Percentiles rank a stretch among this genome's conserved stretches.
These are phyloP conservation scores for Holothuria leucospilota DNA, from an alignment of 53 echinoderm and acorn worm species.

Conservation along the genomic window DNA sequence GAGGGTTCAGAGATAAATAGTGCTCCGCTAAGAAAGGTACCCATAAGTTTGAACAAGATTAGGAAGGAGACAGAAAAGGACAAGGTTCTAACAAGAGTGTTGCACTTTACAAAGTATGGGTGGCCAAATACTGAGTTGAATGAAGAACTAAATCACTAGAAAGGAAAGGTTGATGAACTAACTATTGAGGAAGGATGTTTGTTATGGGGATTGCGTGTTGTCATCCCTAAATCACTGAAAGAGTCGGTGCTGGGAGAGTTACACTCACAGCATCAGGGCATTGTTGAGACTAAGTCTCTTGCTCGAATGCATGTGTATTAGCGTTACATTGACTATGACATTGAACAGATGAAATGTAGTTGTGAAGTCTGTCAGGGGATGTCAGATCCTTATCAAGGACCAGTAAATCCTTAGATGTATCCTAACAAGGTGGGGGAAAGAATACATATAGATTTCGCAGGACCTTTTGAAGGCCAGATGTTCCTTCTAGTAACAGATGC, in stretches of 20 bases:
- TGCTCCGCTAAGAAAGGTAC: not conserved
- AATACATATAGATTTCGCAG: conserved; percentile 54
- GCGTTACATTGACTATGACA: conserved; percentile 25
- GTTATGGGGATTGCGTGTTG: conserved; percentile 5
- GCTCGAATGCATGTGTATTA: conserved; percentile 50
- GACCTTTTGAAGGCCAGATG: conserved; percentile 55
- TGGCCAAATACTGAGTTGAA: not conserved
- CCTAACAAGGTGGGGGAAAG: conserved; percentile 1
- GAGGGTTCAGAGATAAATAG: conserved; percentile 5
- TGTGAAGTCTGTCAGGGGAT: conserved; percentile 21
- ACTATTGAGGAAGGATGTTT: conserved; percentile 42
- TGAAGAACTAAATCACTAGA: not conserved
- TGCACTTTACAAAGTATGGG: conserved; percentile 14
- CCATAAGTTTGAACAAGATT: not conserved
- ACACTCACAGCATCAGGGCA: conserved; percentile 31
- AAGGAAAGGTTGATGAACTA: not conserved
- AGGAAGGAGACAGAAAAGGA: not conserved
- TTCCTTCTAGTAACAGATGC: conserved; percentile 68
- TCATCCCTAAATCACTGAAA: too few relatives aligned
- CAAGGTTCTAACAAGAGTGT: not conserved
- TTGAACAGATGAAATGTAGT: conserved; percentile 18
- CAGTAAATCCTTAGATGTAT: conserved; percentile 19
- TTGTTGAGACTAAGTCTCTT: conserved; percentile 40
- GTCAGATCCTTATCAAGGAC: conserved; percentile 33
- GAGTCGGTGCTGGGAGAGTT: conserved; percentile 10